Evolutionary conservation across 1,140 invertebrate species (phyloP), one percentile per base, ranked within the genome.

Genomic region (Gerris buenoi): DNA sequence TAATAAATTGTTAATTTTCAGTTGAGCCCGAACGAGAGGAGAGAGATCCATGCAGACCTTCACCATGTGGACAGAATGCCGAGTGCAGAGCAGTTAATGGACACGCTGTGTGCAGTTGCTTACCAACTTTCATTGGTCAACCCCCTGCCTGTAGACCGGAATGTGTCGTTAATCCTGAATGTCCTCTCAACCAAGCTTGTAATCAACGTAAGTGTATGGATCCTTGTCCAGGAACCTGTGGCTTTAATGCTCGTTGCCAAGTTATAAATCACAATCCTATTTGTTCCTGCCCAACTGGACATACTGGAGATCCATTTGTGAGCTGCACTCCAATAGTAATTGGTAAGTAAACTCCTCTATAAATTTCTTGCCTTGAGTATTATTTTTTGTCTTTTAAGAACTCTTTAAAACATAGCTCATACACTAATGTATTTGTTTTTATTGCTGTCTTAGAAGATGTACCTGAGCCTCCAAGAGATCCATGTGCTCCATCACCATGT

Each of bases 51-150:
- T 92, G 89, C 74, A 79, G 78, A 68, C 86, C 86, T 69, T 85
- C 85, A n/a, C 87, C 88, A 0, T 91, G 89, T 76, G 89, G 89
- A 58, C 84, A 88, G 13, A 90, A 91, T 76, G 84, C 88, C 13
- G 76, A 86, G 61, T 91, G 89, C 73, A 81, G 79, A 70, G 77
- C 76, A 18, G 74, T 78, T 71, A 85, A 81, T 71, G 82, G 81
- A n/a, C 81, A 79, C 67, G 84, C 85, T 65, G 81, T 85, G 1
- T 90, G 88, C 72, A 82, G 84, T 27, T 91, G 89, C 74, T 76
- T 85, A n/a, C 80, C 81, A 67, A 82, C 82, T 58, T 88, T 86
- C 73, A 80, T 84, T 71, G 88, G 88, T 56, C 80, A 82, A 69
- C 86, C 88, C 25, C 87, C 87, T 65, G 83, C 86, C 33, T 90